Conservation (phyloP, 2,888 invertebrate species). For the Tricholauxania praeusta region DNA sequence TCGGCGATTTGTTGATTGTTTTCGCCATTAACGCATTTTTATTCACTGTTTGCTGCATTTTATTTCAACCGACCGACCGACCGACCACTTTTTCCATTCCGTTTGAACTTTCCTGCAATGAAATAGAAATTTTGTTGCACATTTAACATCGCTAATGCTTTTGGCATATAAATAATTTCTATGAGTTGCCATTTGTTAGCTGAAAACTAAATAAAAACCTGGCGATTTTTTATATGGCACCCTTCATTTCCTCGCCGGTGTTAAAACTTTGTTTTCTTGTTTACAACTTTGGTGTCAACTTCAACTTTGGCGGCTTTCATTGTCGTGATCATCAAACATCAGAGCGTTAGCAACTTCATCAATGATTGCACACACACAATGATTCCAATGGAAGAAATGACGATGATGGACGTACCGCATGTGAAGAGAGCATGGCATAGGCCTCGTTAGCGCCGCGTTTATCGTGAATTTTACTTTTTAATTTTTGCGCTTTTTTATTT, state of each 20-base stretch:
- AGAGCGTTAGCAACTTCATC: not conserved
- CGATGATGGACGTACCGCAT: slow-evolving; percentile 25
- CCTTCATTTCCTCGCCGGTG: not conserved
- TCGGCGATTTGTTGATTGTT: not conserved
- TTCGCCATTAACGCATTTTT: slow-evolving; percentile 45
- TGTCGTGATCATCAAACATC: slow-evolving; percentile 12
- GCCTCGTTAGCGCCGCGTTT: slow-evolving; percentile 26
- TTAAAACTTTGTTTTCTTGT: slow-evolving; percentile 1
- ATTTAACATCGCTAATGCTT: not conserved
- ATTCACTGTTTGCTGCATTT: not conserved
- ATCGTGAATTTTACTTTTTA: slow-evolving; percentile 7
- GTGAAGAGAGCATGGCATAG: slow-evolving; percentile 18
- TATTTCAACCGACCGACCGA: not conserved
- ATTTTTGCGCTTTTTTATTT: not conserved
- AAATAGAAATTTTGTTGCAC: slow-evolving; percentile 8
- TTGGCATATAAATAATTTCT: slow-evolving; percentile 18
- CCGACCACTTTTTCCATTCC: not conserved
- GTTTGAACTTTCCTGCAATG: slow-evolving; percentile 10
- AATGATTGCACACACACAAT: not conserved
- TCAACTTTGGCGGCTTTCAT: slow-evolving; percentile 16
- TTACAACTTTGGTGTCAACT: slow-evolving; percentile 23
- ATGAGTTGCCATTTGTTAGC: slow-evolving; percentile 15
- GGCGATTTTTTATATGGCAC: not conserved
- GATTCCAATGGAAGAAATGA: not conserved
- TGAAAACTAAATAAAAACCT: not conserved